Evolutionary conservation across 2,797 vertebrate genomes (phyloP).

Genomic region (Rousettus madagascariensis): DNA sequence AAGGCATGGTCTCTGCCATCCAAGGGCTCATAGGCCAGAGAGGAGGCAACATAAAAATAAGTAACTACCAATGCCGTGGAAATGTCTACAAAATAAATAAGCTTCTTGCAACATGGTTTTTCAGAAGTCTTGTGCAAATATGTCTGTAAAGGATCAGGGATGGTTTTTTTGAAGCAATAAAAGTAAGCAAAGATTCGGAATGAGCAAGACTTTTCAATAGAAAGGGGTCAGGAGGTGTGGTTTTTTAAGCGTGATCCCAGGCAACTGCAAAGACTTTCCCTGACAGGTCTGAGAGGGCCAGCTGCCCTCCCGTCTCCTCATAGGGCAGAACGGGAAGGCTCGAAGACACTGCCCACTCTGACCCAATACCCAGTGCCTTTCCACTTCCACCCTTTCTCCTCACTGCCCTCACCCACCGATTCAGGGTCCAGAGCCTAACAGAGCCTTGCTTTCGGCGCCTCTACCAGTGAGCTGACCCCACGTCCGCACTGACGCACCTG

Average conservation of each 20-base stretch:
- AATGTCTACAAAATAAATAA: background rate
- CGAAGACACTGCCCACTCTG: background rate
- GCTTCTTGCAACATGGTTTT: background rate
- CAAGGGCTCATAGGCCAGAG: background rate
- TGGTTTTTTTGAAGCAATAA: background rate
- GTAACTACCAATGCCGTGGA: background rate
- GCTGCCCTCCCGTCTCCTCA: too few species aligned
- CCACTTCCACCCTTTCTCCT: too few species aligned
- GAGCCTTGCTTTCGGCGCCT: background rate
- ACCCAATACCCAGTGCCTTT: background rate
- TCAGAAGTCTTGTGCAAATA: background rate
- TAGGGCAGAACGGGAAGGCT: background rate
- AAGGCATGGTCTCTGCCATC: background rate
- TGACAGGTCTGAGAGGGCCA: too few species aligned
- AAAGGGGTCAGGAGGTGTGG: fast-evolving
- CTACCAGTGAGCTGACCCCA: background rate
- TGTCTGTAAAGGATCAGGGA: background rate
- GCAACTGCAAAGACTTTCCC: background rate
- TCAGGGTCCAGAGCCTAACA: background rate
- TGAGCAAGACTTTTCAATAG: background rate
- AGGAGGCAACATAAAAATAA: background rate
- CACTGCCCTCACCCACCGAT: fast-evolving
- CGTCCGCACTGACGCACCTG: background rate
- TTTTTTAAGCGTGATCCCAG: background rate
- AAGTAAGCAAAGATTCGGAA: background rate